Percentiles rank a stretch among this genome's conserved stretches.
These are phyloP conservation scores for Therioaphis trifolii DNA, from an alignment of 2,888 invertebrate genomes.

Conservation along the genomic window DNA sequence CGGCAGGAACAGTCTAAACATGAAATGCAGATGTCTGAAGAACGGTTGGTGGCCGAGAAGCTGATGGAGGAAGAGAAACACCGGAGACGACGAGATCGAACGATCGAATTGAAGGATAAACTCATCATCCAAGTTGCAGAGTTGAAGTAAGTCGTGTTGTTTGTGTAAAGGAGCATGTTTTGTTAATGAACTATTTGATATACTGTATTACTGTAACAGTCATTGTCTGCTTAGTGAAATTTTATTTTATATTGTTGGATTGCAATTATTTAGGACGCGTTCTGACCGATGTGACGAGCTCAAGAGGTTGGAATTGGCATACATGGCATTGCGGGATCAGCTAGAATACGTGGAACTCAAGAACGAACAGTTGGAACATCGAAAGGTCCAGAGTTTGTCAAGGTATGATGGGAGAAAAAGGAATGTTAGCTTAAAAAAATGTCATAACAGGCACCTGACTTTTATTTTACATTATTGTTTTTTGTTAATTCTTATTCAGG, in stretches of 20 bases:
- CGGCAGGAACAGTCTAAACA: background rate
- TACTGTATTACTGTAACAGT: background rate
- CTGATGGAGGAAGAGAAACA: constrained; percentile 29
- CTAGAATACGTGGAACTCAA: background rate
- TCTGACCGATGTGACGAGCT: constrained; percentile 42
- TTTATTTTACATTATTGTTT: no score
- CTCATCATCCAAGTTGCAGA: constrained; percentile 27
- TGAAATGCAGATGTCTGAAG: constrained; percentile 1
- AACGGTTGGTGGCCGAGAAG: background rate
- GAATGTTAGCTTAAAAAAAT: background rate
- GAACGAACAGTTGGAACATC: constrained; percentile 11
- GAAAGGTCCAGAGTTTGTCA: constrained; percentile 18
- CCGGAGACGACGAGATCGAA: background rate
- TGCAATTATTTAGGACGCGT: constrained; percentile 28
- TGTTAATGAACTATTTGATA: background rate
- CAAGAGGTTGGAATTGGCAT: constrained; percentile 25
- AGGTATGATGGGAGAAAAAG: constrained; percentile 20
- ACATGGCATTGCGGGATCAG: background rate
- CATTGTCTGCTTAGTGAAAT: background rate
- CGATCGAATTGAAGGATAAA: constrained; percentile 10
- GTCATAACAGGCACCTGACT: background rate
- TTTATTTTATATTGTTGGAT: background rate
- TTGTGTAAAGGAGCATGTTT: background rate
- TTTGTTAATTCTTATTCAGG: constrained; percentile 1
- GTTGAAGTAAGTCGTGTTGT: constrained; percentile 36